Evolutionary conservation across 2,113 vertebrate species (phyloP).

Genomic region (Prietella phreatophila): DNA sequence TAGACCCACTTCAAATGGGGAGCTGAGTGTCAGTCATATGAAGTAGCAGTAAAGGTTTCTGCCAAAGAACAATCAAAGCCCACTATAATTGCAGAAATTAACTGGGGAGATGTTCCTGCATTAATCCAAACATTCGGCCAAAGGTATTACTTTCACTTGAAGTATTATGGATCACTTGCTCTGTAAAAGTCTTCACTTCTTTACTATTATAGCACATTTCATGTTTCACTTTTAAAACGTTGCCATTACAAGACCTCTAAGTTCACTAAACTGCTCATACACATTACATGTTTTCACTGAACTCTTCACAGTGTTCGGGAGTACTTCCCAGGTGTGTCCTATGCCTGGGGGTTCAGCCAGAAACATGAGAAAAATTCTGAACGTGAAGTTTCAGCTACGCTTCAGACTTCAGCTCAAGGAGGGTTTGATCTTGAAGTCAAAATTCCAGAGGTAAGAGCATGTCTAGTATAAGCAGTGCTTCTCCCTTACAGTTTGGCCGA

Average conservation of each 20-base stretch:
- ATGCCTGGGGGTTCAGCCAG: conserved; percentile 63
- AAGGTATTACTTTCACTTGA: conserved; percentile 53
- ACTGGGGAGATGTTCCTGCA: conserved; percentile 65
- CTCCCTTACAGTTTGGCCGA: not conserved
- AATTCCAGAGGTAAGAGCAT: conserved; percentile 66
- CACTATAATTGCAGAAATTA: conserved; percentile 57
- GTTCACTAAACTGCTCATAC: not conserved
- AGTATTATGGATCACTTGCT: not conserved
- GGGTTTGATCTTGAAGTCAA: conserved; percentile 64
- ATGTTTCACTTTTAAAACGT: not conserved
- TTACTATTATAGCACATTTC: not conserved
- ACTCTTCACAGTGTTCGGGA: conserved; percentile 58
- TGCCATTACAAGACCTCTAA: not conserved
- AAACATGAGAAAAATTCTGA: conserved; percentile 57
- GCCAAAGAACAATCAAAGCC: conserved; percentile 51
- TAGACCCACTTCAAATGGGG: conserved; percentile 72
- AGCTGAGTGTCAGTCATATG: conserved; percentile 71
- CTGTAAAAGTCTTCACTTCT: not conserved
- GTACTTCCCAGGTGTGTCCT: conserved; percentile 69
- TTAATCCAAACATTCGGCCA: conserved; percentile 47
- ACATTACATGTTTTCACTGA: not conserved
- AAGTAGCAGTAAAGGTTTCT: conserved; percentile 58
- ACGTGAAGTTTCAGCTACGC: conserved; percentile 61
- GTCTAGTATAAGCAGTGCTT: not conserved
- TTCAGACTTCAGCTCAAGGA: conserved; percentile 59